Percentiles rank a stretch among this genome's conserved stretches.
Conservation (phyloP, 1,140 invertebrate genomes). For the Lethocerus indicus region DNA sequence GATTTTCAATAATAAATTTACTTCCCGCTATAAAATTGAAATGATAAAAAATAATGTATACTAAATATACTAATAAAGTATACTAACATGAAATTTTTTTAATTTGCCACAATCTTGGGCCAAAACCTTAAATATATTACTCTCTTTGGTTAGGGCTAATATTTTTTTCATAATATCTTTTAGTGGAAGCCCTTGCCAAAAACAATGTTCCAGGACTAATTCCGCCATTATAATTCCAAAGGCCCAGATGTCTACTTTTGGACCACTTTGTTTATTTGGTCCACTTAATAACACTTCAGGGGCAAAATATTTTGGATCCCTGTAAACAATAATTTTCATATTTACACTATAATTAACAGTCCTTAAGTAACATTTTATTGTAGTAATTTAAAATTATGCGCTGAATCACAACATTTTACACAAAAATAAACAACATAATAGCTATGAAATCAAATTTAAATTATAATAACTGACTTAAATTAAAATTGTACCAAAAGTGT, state of each 20-base stretch:
- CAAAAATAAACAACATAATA: not conserved
- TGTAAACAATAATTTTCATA: too few relatives aligned
- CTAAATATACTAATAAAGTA: conserved; percentile 13
- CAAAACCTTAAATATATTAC: conserved; percentile 50
- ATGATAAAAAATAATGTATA: conserved; percentile 3
- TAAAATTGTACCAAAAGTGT: not conserved
- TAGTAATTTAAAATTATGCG: too few relatives aligned
- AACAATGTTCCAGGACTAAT: conserved; percentile 37
- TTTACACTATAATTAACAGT: too few relatives aligned
- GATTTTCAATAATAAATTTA: too few relatives aligned
- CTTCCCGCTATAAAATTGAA: too few relatives aligned
- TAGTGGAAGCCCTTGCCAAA: conserved; percentile 57
- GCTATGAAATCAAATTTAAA: not conserved
- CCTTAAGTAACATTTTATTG: too few relatives aligned
- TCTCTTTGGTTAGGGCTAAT: conserved; percentile 41
- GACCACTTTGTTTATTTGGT: conserved; percentile 16
- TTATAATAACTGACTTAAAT: not conserved
- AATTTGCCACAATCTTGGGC: conserved; percentile 55
- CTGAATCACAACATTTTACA: not conserved
- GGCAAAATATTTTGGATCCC: conserved; percentile 60
- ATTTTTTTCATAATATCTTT: conserved; percentile 55
- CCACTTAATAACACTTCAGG: conserved; percentile 58
- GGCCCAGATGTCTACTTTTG: conserved; percentile 79
- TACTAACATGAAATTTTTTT: conserved; percentile 40
- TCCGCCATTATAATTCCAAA: conserved; percentile 76